Conservation (phyloP, 2,888 invertebrate species). For the Tortrix viridana region DNA sequence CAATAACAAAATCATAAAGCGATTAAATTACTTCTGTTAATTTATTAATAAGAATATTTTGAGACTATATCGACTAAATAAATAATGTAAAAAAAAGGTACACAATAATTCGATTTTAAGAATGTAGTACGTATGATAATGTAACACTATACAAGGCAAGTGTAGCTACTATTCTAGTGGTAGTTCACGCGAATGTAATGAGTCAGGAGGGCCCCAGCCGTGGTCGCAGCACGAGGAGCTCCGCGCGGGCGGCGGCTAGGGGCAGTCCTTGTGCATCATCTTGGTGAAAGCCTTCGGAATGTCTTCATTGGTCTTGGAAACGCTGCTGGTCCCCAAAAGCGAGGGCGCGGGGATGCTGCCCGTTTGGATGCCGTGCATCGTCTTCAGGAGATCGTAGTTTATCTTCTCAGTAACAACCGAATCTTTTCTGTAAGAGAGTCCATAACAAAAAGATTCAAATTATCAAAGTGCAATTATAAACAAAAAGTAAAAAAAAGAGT, state of each 20-base stretch:
- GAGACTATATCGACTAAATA: too few species aligned
- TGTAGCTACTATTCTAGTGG: constrained; percentile 14
- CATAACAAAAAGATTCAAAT: not conserved
- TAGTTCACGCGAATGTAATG: constrained; percentile 9
- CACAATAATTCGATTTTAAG: too few species aligned
- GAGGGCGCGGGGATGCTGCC: constrained; percentile 89
- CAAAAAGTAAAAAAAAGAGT: not conserved
- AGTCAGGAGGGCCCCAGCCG: not conserved
- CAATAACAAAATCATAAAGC: too few species aligned
- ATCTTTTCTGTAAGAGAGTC: constrained; percentile 87
- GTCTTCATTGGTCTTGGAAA: constrained; percentile 91
- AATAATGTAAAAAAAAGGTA: too few species aligned
- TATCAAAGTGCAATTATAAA: not conserved
- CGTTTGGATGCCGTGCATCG: constrained; percentile 89
- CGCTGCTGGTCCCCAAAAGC: constrained; percentile 89
- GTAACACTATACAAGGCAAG: constrained; percentile 26
- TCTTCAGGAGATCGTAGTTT: constrained; percentile 94
- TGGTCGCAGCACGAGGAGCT: constrained; percentile 8
- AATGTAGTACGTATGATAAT: not conserved
- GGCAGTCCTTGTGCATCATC: constrained; percentile 77
- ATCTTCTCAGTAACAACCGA: constrained; percentile 94
- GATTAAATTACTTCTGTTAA: too few species aligned
- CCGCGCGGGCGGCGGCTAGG: constrained; percentile 52
- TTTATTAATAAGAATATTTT: too few species aligned
- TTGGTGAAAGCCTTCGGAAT: constrained; percentile 91